These are phyloP conservation scores for Orientallactaga sibirica DNA, from an alignment of 2,797 vertebrate genomes.

Conservation along the genomic window DNA sequence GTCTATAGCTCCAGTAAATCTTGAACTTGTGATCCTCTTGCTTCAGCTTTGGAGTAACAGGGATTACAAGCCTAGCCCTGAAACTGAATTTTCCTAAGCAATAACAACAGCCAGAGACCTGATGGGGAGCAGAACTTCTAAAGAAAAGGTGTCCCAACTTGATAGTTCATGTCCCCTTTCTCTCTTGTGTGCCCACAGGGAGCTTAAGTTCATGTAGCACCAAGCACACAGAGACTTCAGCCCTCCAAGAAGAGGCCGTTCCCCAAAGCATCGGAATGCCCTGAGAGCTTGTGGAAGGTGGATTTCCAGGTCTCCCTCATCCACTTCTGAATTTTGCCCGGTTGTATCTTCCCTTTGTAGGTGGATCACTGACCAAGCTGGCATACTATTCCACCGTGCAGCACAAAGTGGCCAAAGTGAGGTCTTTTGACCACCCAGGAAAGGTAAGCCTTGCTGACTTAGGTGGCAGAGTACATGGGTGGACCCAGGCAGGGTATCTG, in stretches of 20 bases:
- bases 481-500: not conserved
- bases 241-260: not conserved
- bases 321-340: not conserved
- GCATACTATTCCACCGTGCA: slow-evolving; percentile 99
- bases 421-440: slow-evolving; percentile 95
- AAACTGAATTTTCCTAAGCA: not conserved
- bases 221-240: not conserved
- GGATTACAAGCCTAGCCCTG: not conserved
- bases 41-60: not conserved
- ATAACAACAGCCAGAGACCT: rapidly evolving
- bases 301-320: not conserved
- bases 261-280: too few relatives aligned
- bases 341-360: slow-evolving; percentile 83
- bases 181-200: not conserved
- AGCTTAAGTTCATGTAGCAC: not conserved
- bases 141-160: not conserved
- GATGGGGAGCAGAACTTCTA: not conserved
- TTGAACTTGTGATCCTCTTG: not conserved
- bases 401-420: slow-evolving; percentile 99
- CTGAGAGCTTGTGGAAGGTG: not conserved
- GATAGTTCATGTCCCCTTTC: rapidly evolving
- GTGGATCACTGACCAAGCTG: slow-evolving; percentile 97
- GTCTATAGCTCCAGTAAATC: not conserved
- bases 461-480: too few relatives aligned
- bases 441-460: slow-evolving; percentile 88